Percentiles rank a stretch among this genome's conserved stretches.
Evolutionary conservation across 2,888 invertebrate genomes (phyloP).

Genomic region (Sepiola atlantica): DNA sequence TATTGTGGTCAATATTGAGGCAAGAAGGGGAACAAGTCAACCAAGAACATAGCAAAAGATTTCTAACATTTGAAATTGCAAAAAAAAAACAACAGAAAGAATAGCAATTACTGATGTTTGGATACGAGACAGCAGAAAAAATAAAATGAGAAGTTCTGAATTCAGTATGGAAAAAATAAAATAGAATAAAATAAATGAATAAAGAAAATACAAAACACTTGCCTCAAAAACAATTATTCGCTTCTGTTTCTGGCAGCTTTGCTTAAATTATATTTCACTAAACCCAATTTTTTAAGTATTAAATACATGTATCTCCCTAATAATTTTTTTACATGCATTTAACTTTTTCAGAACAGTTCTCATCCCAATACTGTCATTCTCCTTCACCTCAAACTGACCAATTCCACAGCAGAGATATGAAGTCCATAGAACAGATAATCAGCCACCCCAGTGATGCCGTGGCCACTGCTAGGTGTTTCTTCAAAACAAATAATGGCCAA

Average conservation of each 20-base stretch:
- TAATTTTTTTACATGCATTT: conserved; percentile 32
- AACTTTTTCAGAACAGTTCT: conserved; percentile 21
- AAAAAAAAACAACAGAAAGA: not conserved
- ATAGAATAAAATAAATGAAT: not conserved
- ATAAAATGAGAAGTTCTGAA: not conserved
- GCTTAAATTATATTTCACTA: conserved; percentile 32
- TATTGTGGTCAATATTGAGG: conserved; percentile 3
- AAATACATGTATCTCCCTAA: not conserved
- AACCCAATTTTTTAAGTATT: not conserved
- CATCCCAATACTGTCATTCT: conserved; percentile 32
- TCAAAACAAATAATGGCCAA: not conserved
- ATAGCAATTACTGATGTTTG: not conserved
- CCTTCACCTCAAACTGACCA: conserved; percentile 20
- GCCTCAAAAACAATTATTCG: not conserved
- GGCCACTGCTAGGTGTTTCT: conserved; percentile 15
- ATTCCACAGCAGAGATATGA: conserved; percentile 8
- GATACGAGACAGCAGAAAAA: not conserved
- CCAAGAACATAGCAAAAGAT: not conserved
- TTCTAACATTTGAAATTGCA: not conserved
- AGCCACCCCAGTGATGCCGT: conserved; percentile 20
- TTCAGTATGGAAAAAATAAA: not conserved
- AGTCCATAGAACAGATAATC: not conserved
- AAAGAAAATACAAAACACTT: not conserved
- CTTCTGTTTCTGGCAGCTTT: not conserved
- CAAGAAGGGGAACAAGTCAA: not conserved